These are phyloP conservation scores for Musca vetustissima DNA, from an alignment of 1,140 invertebrate species.

Conservation along the genomic window DNA sequence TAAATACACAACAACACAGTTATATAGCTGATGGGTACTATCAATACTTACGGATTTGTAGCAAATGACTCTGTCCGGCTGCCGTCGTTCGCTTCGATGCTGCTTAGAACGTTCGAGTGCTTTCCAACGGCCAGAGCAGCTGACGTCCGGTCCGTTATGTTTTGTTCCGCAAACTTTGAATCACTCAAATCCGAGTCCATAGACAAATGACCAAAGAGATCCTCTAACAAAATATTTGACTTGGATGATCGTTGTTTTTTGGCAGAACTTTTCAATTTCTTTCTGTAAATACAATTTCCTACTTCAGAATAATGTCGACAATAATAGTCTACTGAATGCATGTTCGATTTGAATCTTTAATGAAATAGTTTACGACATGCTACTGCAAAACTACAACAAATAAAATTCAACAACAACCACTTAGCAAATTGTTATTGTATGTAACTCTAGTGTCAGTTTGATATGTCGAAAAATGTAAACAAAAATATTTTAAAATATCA, in stretches of 20 bases:
- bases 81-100: slow-evolving; percentile 48
- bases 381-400: too few species aligned
- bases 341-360: too few species aligned
- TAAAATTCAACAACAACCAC: too few species aligned
- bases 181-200: slow-evolving; percentile 50
- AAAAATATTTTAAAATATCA: too few species aligned
- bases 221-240: slow-evolving; percentile 49
- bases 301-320: too few species aligned
- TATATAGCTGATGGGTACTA: background rate
- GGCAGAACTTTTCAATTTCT: slow-evolving; percentile 52
- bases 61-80: slow-evolving; percentile 47
- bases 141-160: slow-evolving; percentile 31
- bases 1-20: background rate
- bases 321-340: too few species aligned
- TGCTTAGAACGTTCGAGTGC: slow-evolving; percentile 42
- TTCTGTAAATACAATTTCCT: slow-evolving; percentile 32
- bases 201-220: slow-evolving; percentile 52
- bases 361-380: too few species aligned
- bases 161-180: slow-evolving; percentile 47
- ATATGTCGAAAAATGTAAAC: too few species aligned
- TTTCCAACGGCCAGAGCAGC: slow-evolving; percentile 36
- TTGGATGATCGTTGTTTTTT: slow-evolving; percentile 48
- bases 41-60: slow-evolving; percentile 45
- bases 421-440: too few species aligned
- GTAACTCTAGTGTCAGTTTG: too few species aligned